These are phyloP conservation scores for Salminus brasiliensis DNA, from an alignment of 2,113 vertebrate genomes.

Conservation along the genomic window DNA sequence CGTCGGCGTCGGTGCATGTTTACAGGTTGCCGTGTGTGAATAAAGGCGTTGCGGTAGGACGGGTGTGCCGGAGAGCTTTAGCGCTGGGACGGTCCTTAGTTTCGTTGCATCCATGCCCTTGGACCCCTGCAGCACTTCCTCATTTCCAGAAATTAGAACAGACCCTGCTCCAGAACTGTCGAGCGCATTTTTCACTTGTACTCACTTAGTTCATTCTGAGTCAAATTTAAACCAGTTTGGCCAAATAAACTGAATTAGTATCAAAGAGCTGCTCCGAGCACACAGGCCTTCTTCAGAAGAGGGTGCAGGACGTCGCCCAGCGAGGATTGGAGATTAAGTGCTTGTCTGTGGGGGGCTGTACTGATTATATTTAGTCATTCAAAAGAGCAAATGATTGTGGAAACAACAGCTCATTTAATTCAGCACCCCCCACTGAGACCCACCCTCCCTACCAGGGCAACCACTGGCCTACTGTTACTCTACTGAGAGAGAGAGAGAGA, in stretches of 20 bases:
- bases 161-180: background rate
- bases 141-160: too few species aligned
- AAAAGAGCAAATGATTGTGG: constrained; percentile 45
- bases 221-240: background rate
- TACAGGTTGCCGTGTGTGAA: too few species aligned
- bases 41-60: too few species aligned
- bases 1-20: too few species aligned
- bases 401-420: constrained; percentile 44
- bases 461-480: constrained; percentile 3
- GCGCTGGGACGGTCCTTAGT: too few species aligned
- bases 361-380: constrained; percentile 32
- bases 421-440: constrained; percentile 30
- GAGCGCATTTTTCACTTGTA: background rate
- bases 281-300: background rate
- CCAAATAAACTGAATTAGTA: background rate
- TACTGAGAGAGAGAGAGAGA: constrained; percentile 3
- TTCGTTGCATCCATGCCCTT: too few species aligned
- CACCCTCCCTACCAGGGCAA: constrained; percentile 14
- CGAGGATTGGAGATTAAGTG: constrained; percentile 34
- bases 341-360: constrained; percentile 12
- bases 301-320: constrained; percentile 3
- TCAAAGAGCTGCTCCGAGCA: background rate
- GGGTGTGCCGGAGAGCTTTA: too few species aligned
- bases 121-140: too few species aligned
- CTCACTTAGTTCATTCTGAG: too few species aligned